Evolutionary conservation across 2,113 vertebrate genomes (phyloP), one percentile per base, ranked within the genome.

Genomic region (Ailurus styani): DNA sequence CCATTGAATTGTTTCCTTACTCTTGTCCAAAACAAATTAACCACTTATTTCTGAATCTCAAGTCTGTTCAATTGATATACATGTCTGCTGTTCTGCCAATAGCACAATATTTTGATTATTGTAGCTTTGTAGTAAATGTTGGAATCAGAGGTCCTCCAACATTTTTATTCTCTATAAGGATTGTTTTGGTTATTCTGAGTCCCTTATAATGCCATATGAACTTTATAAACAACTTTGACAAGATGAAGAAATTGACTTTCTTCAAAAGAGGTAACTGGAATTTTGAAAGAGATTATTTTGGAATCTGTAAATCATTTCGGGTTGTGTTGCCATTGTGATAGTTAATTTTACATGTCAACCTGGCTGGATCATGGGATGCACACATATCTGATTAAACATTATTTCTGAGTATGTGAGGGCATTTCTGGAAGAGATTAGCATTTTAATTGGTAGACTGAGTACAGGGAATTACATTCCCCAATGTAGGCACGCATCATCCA

Each of bases 51-150:
- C 23, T 42, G 70, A 3, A 86, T 25, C 8, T 52, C 70, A 86
- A n/a, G 3, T 66, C 3, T 23, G 7, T 40, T 14, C 4, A 13
- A 2, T 13, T 52, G 2, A 42, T 31, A n/a, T 66, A 64, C 0
- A 18, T 50, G 27, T 50, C 18, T 42, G 18, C 45, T 3, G 3
- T 29, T 40, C 34, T 52, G 82, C n/a, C 25, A 57, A 37, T 73
- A 55, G 37, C 42, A 45, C 37, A 23, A 34, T 23, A 7, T 42
- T 40, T 45, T 42, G 45, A 57, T 57, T 45, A 55, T 34, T 73
- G 27, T 57, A 40, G 18, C 50, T 54, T 57, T 57, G 17, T 57
- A 34, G 23, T 73, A 73, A 34, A 72, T 73, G 4, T 57, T 73
- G 12, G 37, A 57, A 73, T 73, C 40, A 20, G 27, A 73, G 42